These are phyloP conservation scores for Heliangelus exortis DNA, from an alignment of 2,797 vertebrate genomes.

Conservation along the genomic window DNA sequence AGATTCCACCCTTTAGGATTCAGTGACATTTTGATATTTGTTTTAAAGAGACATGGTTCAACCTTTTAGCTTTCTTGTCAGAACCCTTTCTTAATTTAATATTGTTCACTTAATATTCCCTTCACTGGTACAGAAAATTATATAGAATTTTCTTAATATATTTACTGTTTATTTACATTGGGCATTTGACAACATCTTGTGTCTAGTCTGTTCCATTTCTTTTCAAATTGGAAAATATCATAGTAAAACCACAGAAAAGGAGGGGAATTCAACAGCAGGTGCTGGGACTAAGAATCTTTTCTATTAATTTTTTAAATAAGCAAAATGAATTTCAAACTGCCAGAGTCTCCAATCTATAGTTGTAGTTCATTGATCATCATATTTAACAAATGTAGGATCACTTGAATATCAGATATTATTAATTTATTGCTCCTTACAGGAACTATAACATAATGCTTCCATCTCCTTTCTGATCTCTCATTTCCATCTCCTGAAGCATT, in stretches of 20 bases:
- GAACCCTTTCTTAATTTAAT: not conserved
- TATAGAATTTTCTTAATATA: slow-evolving; percentile 11
- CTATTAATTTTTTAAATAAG: not conserved
- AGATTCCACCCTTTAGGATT: not conserved
- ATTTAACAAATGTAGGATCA: not conserved
- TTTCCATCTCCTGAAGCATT: not conserved
- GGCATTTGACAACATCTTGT: slow-evolving; percentile 2
- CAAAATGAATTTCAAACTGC: not conserved
- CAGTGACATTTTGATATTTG: not conserved
- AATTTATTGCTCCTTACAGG: not conserved
- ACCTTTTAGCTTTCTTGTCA: not conserved
- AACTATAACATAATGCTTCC: not conserved
- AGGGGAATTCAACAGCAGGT: slow-evolving; percentile 40
- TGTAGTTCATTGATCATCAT: not conserved
- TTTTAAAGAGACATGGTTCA: not conserved
- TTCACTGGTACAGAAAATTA: not conserved
- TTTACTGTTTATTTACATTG: slow-evolving; percentile 37
- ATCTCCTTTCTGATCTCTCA: not conserved
- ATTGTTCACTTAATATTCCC: slow-evolving; percentile 1
- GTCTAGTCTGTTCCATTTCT: slow-evolving; percentile 9
- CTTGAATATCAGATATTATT: not conserved
- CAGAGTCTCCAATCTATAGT: not conserved
- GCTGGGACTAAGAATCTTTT: slow-evolving; percentile 24
- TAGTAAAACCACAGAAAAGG: slow-evolving; percentile 33
- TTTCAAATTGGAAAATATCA: slow-evolving; percentile 1